Conservation (phyloP, 2,113 vertebrate species). For the Salminus brasiliensis region DNA sequence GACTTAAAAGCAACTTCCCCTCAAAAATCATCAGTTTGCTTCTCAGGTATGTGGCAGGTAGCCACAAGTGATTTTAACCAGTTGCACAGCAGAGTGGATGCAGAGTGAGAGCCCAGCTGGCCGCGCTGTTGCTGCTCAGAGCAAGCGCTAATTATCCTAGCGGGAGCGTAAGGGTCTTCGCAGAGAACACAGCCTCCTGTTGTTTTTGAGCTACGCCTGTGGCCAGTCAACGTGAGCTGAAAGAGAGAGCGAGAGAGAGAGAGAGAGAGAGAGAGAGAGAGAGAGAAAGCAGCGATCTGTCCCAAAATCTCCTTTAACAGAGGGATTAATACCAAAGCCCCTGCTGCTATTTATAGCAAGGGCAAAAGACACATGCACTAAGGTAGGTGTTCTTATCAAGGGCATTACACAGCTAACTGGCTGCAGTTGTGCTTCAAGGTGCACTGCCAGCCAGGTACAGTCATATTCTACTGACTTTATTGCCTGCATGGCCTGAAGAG, state of each 20-base stretch:
- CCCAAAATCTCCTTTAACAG: constrained; percentile 22
- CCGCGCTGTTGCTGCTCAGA: background rate
- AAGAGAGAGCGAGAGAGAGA: background rate
- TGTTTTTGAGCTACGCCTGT: constrained; percentile 19
- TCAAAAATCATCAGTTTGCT: too few relatives aligned
- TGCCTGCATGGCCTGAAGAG: background rate
- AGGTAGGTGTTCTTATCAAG: constrained; percentile 17
- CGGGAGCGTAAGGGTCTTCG: constrained; percentile 37
- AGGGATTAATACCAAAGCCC: constrained; percentile 12
- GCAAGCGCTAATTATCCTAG: constrained; percentile 44
- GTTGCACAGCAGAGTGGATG: background rate
- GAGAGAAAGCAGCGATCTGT: background rate
- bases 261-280: constrained; percentile 1
- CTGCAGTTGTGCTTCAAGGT: background rate
- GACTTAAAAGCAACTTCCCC: too few relatives aligned
- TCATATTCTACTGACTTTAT: background rate
- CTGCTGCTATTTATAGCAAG: constrained; percentile 16
- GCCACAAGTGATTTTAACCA: constrained; percentile 21
- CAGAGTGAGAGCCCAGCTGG: constrained; percentile 13
- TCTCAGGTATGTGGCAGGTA: constrained; percentile 7
- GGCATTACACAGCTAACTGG: background rate
- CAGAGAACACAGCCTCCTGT: constrained; percentile 34
- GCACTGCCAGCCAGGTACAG: background rate
- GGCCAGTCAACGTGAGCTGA: constrained; percentile 10
- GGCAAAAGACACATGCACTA: background rate